phyloP scores from a whole-genome alignment of 2,113 vertebrate genomes.

The Butastur rufipennis region DNA sequence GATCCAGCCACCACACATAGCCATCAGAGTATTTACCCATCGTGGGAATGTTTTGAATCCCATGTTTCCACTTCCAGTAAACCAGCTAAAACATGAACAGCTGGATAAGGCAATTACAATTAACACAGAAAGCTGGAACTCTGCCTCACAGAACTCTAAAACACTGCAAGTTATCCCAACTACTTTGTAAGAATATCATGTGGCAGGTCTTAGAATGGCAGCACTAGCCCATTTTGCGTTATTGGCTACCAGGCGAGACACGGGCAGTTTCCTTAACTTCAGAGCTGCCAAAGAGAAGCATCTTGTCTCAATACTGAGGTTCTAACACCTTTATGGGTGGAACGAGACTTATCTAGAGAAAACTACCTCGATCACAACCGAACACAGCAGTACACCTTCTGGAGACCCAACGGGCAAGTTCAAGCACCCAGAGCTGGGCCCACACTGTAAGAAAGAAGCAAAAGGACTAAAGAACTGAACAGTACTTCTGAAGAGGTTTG shows the following conservation, averaged over 20 bases:
- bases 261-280: accelerated
- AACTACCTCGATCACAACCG: accelerated
- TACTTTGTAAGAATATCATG: not conserved
- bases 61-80: not conserved
- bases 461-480: not conserved
- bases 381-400: not conserved
- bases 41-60: not conserved
- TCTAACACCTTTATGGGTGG: not conserved
- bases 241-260: not conserved
- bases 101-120: not conserved
- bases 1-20: not conserved
- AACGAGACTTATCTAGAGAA: not conserved
- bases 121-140: not conserved
- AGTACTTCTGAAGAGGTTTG: not conserved
- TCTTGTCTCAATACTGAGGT: not conserved
- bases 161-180: not conserved
- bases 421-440: not conserved
- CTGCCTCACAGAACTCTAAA: not conserved
- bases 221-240: not conserved
- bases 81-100: not conserved
- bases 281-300: not conserved
- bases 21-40: not conserved
- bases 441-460: not conserved
- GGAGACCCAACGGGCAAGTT: not conserved
- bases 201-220: not conserved